A percentile compares a stretch with the other conserved stretches of the same genome.
These are phyloP conservation scores for Pseudonaja textilis DNA, from an alignment of 2,113 vertebrate genomes.

Conservation along the genomic window DNA sequence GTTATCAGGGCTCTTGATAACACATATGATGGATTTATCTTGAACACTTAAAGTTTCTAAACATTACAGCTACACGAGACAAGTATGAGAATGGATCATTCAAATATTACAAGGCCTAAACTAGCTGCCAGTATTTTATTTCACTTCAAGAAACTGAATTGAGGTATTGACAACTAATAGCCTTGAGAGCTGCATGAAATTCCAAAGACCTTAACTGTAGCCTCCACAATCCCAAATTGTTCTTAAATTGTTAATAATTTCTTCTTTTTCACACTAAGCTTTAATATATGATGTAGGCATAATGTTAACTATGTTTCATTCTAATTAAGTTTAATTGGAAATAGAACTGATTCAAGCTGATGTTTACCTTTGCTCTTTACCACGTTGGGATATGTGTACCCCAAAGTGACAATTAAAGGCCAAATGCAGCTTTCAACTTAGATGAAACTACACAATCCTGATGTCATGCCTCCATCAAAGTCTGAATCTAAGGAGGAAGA, in stretches of 20 bases:
- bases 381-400: neutral
- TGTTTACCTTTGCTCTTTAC: neutral
- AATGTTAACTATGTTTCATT: neutral
- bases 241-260: neutral
- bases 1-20: neutral
- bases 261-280: neutral
- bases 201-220: neutral
- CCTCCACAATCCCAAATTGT: neutral
- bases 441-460: neutral
- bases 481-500: too few relatives aligned
- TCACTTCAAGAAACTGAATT: neutral
- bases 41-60: neutral
- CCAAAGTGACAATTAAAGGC: neutral
- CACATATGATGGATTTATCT: neutral
- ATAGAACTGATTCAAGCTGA: neutral
- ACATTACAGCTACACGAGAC: neutral
- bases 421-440: neutral
- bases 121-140: neutral
- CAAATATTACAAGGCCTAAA: neutral
- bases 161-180: neutral
- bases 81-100: neutral
- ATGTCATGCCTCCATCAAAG: too few relatives aligned
- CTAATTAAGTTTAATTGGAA: neutral
- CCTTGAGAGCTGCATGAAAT: neutral
- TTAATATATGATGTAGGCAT: neutral